These are phyloP conservation scores for Lasioglossum morio DNA, from an alignment of 2,888 invertebrate species.

Conservation along the genomic window DNA sequence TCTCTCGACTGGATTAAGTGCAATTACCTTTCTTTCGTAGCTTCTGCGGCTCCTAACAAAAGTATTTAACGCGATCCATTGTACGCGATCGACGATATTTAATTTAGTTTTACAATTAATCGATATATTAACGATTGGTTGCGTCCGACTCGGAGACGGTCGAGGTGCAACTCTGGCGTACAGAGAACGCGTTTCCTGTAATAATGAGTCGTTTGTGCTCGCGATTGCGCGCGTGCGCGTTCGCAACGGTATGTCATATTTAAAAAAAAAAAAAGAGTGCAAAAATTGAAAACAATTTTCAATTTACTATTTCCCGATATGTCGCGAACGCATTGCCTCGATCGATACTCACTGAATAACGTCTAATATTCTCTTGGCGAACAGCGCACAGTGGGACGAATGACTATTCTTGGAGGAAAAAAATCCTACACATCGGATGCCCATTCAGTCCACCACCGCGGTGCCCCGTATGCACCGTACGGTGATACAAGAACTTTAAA, in stretches of 20 bases:
- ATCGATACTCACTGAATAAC: neutral
- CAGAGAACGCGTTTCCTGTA: neutral
- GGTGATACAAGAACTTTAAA: too few species aligned
- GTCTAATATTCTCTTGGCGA: neutral
- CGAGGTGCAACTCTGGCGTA: conserved; percentile 2
- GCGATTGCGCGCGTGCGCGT: conserved; percentile 29
- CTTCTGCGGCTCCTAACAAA: conserved; percentile 6
- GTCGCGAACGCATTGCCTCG: neutral
- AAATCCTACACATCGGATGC: too few species aligned
- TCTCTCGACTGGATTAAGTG: conserved; percentile 34
- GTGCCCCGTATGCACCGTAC: too few species aligned
- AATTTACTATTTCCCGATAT: conserved; percentile 13
- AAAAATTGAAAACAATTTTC: conserved; percentile 6
- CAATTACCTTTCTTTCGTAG: neutral
- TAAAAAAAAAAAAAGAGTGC: conserved; percentile 18
- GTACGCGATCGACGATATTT: conserved; percentile 15
- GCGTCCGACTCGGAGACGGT: conserved; percentile 17
- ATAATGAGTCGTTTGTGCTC: neutral
- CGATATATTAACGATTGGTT: conserved; percentile 13
- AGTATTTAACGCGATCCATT: conserved; percentile 8
- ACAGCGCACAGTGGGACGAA: neutral
- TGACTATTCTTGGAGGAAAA: too few species aligned
- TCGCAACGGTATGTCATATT: conserved; percentile 40
- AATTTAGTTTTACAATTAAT: conserved; percentile 14
- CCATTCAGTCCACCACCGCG: too few species aligned